Percentiles rank a stretch among this genome's conserved stretches.
Conservation (phyloP, 2,797 vertebrate species). For the Echeneis naucrates region DNA sequence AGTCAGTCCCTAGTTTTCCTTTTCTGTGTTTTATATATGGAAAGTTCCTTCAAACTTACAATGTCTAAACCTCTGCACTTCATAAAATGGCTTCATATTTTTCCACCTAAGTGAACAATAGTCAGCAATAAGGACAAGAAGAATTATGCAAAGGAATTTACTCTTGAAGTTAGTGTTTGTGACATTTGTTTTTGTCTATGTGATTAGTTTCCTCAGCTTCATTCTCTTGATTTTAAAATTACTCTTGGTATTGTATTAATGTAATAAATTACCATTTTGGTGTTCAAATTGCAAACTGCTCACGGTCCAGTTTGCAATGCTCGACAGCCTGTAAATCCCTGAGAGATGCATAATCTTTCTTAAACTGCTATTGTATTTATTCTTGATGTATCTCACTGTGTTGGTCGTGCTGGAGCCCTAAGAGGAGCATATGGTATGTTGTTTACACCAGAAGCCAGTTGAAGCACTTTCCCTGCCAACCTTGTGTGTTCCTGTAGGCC, state of each 20-base stretch:
- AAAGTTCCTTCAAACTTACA: conserved; percentile 11
- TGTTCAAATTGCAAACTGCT: conserved; percentile 43
- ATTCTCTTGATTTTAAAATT: conserved; percentile 17
- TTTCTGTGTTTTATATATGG: conserved; percentile 1
- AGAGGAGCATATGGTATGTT: conserved; percentile 76
- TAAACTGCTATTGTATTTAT: conserved; percentile 28
- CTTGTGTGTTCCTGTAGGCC: conserved; percentile 61
- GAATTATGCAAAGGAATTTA: conserved; percentile 11
- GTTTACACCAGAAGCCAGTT: conserved; percentile 72
- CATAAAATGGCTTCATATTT: conserved; percentile 38
- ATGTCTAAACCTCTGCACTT: conserved; percentile 3
- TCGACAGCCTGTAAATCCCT: conserved; percentile 36
- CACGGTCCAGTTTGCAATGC: conserved; percentile 22
- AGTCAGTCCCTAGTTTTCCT: conserved; percentile 31
- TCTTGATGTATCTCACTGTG: conserved; percentile 21
- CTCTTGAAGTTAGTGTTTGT: conserved; percentile 31
- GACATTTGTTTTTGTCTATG: no score
- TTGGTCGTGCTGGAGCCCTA: conserved; percentile 49
- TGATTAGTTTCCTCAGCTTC: conserved; percentile 38
- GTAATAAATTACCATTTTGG: conserved; percentile 50
- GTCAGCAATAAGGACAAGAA: conserved; percentile 34
- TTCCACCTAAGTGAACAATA: conserved; percentile 53
- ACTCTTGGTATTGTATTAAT: conserved; percentile 41
- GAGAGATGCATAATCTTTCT: conserved; percentile 4
- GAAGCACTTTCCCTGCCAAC: conserved; percentile 71